These are phyloP conservation scores for Aurelia sp. DNA, from an alignment of 30 jellyfish, hydroid and myxozoan genomes.

Conservation along the genomic window DNA sequence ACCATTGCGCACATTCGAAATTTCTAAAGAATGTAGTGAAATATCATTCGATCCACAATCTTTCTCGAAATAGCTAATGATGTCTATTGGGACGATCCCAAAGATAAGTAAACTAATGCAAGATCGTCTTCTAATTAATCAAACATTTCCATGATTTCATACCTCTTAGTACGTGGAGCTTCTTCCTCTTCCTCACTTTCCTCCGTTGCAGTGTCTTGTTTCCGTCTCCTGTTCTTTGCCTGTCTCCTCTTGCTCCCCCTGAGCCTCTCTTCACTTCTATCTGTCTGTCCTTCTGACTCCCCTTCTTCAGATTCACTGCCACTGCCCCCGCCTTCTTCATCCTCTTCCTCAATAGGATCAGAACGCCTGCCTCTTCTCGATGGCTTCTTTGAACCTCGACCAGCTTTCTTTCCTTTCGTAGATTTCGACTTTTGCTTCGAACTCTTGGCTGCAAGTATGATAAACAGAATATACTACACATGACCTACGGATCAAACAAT, in stretches of 20 bases:
- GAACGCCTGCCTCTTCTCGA: background rate
- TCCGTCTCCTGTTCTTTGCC: slow-evolving; percentile 5
- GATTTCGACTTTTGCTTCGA: background rate
- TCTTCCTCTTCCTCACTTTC: slow-evolving; percentile 72
- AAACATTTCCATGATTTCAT: background rate
- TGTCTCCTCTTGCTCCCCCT: slow-evolving; percentile 12
- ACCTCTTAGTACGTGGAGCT: slow-evolving; percentile 8
- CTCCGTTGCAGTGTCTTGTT: slow-evolving; percentile 20
- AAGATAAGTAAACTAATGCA: too few relatives aligned
- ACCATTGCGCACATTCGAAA: too few relatives aligned
- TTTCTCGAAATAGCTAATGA: too few relatives aligned
- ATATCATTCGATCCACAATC: too few relatives aligned
- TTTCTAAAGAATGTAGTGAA: too few relatives aligned
- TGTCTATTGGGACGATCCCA: too few relatives aligned
- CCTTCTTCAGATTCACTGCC: slow-evolving; percentile 24
- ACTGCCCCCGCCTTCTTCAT: slow-evolving; percentile 28
- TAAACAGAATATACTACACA: too few relatives aligned
- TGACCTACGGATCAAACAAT: too few relatives aligned
- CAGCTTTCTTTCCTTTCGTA: slow-evolving; percentile 3
- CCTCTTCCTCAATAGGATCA: slow-evolving; percentile 7
- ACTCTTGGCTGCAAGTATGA: background rate
- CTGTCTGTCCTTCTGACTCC: slow-evolving; percentile 6
- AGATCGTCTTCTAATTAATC: background rate
- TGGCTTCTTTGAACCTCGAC: slow-evolving; percentile 1
- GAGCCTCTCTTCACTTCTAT: slow-evolving; percentile 45